phyloP scores from a whole-genome alignment of 2,113 vertebrate species.

The Procapra przewalskii region DNA sequence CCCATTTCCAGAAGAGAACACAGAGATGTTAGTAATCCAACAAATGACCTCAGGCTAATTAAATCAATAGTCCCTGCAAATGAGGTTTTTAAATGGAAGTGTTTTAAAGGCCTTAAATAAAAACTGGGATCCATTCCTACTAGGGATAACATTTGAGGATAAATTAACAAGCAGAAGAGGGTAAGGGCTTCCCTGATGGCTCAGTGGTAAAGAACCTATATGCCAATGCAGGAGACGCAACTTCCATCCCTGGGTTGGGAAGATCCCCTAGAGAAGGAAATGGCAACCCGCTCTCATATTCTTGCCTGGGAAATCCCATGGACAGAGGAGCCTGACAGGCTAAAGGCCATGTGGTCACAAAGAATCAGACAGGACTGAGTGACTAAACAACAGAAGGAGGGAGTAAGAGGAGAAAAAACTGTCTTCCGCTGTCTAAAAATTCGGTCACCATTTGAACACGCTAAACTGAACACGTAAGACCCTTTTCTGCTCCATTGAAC shows the following conservation, averaged over 20 bases:
- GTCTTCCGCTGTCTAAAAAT: not conserved
- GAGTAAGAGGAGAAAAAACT: not conserved
- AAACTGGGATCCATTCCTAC: constrained; percentile 48
- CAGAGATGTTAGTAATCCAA: constrained; percentile 47
- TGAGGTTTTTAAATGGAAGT: constrained; percentile 73
- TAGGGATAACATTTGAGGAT: constrained; percentile 24
- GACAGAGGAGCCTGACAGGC: not conserved
- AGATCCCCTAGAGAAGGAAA: not conserved
- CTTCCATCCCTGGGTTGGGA: not conserved
- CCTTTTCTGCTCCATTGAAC: not conserved
- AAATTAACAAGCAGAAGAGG: constrained; percentile 5
- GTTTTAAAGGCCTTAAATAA: constrained; percentile 74
- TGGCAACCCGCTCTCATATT: not conserved
- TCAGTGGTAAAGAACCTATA: not conserved
- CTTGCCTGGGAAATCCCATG: not conserved
- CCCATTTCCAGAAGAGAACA: constrained; percentile 54
- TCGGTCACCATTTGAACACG: not conserved
- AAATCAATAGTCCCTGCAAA: constrained; percentile 80
- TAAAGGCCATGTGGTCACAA: not conserved
- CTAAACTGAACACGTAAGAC: not conserved
- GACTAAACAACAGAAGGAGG: not conserved
- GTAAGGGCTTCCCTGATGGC: not conserved
- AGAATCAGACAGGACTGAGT: not conserved
- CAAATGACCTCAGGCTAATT: constrained; percentile 75
- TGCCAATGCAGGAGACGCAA: not conserved